These are phyloP conservation scores for Leuciscus waleckii DNA, from an alignment of 2,797 vertebrate species.

Conservation along the genomic window DNA sequence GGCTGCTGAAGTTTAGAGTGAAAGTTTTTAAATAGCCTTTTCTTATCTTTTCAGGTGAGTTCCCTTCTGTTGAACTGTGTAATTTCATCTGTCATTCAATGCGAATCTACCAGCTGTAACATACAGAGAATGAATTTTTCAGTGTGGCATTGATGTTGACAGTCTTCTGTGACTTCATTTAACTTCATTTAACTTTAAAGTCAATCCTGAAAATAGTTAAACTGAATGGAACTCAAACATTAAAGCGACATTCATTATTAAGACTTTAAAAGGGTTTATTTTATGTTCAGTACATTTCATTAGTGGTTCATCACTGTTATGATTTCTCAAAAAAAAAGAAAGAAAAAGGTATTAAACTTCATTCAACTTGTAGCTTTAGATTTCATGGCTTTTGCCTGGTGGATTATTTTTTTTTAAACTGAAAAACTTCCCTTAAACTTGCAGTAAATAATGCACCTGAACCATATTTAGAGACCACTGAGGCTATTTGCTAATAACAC, in stretches of 20 bases:
- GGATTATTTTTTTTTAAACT: not conserved
- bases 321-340: not conserved
- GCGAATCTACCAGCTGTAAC: not conserved
- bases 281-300: not conserved
- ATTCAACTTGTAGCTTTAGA: too few relatives aligned
- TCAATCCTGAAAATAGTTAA: not conserved
- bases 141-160: not conserved
- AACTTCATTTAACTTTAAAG: too few relatives aligned
- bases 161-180: not conserved
- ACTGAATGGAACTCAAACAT: conserved; percentile 1
- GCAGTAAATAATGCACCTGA: not conserved
- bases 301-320: not conserved
- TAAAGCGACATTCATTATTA: not conserved
- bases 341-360: not conserved
- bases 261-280: not conserved
- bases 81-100: conserved; percentile 4
- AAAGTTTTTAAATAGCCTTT: not conserved
- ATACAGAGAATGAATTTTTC: conserved; percentile 7
- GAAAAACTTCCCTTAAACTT: not conserved
- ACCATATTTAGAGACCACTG: not conserved
- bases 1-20: not conserved
- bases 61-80: conserved; percentile 4
- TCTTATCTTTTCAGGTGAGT: conserved; percentile 2
- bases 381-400: not conserved
- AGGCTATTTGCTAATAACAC: not conserved